These are phyloP conservation scores for Sparus aurata DNA, from an alignment of 2,797 vertebrate species.

Conservation along the genomic window DNA sequence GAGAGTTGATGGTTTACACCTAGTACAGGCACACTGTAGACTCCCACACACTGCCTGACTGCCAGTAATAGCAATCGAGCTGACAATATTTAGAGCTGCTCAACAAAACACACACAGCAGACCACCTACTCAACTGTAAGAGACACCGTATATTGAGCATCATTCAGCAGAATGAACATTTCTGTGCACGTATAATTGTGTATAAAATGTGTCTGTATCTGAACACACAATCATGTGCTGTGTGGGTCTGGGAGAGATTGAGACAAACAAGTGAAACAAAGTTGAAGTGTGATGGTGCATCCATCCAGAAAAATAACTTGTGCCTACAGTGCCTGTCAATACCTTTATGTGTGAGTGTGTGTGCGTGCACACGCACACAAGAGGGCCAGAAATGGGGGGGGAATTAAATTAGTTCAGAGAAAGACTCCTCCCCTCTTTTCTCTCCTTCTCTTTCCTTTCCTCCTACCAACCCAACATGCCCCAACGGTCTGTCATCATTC, in stretches of 20 bases:
- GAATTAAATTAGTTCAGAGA: conserved; percentile 38
- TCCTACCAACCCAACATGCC: conserved; percentile 7
- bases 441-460: not conserved
- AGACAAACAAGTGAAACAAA: conserved; percentile 14
- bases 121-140: conserved; percentile 26
- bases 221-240: not conserved
- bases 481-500: conserved; percentile 37
- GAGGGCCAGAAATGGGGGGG: conserved; percentile 10
- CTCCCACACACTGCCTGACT: conserved; percentile 51
- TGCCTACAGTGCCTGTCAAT: conserved; percentile 14
- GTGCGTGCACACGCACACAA: conserved; percentile 5
- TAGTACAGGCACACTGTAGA: conserved; percentile 38
- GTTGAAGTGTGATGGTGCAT: conserved; percentile 13
- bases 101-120: conserved; percentile 36
- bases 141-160: conserved; percentile 12
- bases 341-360: conserved; percentile 6
- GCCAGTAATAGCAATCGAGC: conserved; percentile 47
- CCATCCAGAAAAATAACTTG: conserved; percentile 38
- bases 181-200: conserved; percentile 2
- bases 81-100: conserved; percentile 54
- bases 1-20: conserved; percentile 49
- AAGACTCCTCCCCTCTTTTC: conserved; percentile 11
- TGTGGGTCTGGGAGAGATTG: not conserved
- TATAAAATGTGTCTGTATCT: not conserved
- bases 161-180: conserved; percentile 29